Evolutionary conservation across 2,888 invertebrate genomes (phyloP).

Genomic region (Gnatocerus cornutus): DNA sequence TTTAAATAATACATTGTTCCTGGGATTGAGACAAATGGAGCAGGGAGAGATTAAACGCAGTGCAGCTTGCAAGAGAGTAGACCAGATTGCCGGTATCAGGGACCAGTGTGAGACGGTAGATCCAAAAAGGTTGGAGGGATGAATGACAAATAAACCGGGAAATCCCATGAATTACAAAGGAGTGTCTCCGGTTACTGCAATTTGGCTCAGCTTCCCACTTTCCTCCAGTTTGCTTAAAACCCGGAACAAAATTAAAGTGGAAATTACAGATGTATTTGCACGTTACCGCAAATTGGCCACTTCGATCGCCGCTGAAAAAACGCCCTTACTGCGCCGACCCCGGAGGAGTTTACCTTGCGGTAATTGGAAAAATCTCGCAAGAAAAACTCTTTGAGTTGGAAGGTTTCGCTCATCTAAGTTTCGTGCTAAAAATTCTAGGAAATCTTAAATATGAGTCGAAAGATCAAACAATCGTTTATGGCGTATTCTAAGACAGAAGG

Average conservation of each 20-base stretch:
- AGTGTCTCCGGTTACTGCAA: conserved; percentile 69
- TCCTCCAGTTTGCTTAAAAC: conserved; percentile 62
- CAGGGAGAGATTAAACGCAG: conserved; percentile 68
- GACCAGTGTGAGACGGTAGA: conserved; percentile 58
- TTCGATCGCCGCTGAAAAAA: conserved; percentile 24
- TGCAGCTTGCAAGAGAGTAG: conserved; percentile 57
- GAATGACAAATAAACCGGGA: conserved; percentile 71
- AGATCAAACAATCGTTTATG: conserved; percentile 27
- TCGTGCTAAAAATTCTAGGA: conserved; percentile 41
- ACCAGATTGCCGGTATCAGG: conserved; percentile 54
- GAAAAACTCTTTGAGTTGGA: conserved; percentile 19
- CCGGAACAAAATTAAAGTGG: conserved; percentile 66
- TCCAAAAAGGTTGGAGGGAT: conserved; percentile 68
- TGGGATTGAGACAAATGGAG: conserved; percentile 72
- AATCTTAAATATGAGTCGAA: conserved; percentile 45
- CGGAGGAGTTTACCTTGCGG: conserved; percentile 24
- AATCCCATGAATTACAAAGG: conserved; percentile 72
- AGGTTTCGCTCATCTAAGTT: conserved; percentile 33
- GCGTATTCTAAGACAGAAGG: conserved; percentile 21
- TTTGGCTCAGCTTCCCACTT: conserved; percentile 52
- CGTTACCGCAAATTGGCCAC: conserved; percentile 39
- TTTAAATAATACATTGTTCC: conserved; percentile 71
- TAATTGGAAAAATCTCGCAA: conserved; percentile 25
- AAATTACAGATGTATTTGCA: conserved; percentile 65
- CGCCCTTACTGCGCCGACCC: conserved; percentile 11